Base-by-base conservation (phyloP, 1,140 invertebrate species). In the Dufourea novaeangliae region DNA sequence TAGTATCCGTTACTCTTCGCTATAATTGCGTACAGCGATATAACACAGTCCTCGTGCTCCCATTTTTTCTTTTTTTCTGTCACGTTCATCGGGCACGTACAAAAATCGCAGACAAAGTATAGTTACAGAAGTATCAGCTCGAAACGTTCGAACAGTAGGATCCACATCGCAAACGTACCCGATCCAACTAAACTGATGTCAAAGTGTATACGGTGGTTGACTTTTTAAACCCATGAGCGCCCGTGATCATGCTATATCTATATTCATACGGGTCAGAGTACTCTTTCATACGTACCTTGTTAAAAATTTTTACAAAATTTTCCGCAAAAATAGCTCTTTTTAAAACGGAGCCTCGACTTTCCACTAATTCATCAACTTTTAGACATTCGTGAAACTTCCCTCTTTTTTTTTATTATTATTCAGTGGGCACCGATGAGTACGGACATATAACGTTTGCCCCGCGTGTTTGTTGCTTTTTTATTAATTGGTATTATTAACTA, bases 271-370 rank as follows among this genome's bases (percentile, higher is more conserved):
- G 50, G 54, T 78, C 41, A 14, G 39, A 25, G n/a, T 44, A 79
- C 75, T 63, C n/a, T 39, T 77, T 56, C 63, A 37, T 64, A 79
- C 34, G 52, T 34, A 25, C 12, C 57, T 41, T 52, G 62, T 57
- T 62, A 80, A 78, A 83, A 80, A 46, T 80, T 72, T 46, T 66
- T 85, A 85, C 78, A 81, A 84, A 85, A 78, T 67, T 27, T 78
- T 84, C 82, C 73, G 69, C n/a, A 85, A 85, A 85, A 46, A 85
- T 85, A 85, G 78, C 39, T 64, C 56, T 57, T n/a, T 50, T 61
- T 46, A 72, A 74, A 85, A 81, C 62, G 59, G 82, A 84, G 50
- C 46, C 17, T 25, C 25, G 34, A 25, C 25, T 76, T 78, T 52
- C 25, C 5, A 61, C 10, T 46, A 27, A 34, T 29, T 71, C 29